Percentiles rank a stretch among this genome's conserved stretches.
These are phyloP conservation scores for Gavialis gangeticus DNA, from an alignment of 2,113 vertebrate species.

Conservation along the genomic window DNA sequence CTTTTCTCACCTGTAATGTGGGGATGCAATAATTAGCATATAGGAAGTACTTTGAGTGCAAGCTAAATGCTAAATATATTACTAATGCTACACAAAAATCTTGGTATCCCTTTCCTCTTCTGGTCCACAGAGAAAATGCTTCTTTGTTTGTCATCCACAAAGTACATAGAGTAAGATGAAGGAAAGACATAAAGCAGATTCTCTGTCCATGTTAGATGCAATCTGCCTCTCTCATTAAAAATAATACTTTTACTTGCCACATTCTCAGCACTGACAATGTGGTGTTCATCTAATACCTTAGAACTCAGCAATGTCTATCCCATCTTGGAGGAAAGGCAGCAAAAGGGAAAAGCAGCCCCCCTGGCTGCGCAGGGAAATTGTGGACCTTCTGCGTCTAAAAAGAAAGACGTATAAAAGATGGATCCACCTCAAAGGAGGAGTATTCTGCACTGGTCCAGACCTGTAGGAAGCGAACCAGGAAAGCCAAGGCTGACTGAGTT, in stretches of 20 bases:
- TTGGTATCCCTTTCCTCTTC: not conserved
- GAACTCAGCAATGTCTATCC: not conserved
- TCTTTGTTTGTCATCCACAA: not conserved
- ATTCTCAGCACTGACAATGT: not conserved
- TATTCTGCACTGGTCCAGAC: no score
- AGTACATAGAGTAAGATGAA: not conserved
- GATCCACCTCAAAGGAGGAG: no score
- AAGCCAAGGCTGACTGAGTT: no score
- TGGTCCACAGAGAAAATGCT: slow-evolving; percentile 30
- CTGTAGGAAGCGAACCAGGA: no score
- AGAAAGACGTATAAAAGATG: no score
- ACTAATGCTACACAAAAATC: slow-evolving; percentile 1
- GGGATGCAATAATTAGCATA: not conserved
- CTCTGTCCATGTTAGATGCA: no score
- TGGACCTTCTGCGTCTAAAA: no score
- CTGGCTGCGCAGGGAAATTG: no score
- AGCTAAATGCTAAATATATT: not conserved
- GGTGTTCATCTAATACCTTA: not conserved
- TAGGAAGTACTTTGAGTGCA: not conserved
- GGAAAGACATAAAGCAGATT: not conserved
- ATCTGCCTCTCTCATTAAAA: not conserved
- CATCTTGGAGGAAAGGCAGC: no score
- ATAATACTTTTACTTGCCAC: not conserved
- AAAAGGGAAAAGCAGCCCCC: no score
- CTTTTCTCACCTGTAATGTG: slow-evolving; percentile 4